These are phyloP conservation scores for Pocillopora verrucosa DNA, from an alignment of 64 coral and sea anemone genomes.

Conservation along the genomic window DNA sequence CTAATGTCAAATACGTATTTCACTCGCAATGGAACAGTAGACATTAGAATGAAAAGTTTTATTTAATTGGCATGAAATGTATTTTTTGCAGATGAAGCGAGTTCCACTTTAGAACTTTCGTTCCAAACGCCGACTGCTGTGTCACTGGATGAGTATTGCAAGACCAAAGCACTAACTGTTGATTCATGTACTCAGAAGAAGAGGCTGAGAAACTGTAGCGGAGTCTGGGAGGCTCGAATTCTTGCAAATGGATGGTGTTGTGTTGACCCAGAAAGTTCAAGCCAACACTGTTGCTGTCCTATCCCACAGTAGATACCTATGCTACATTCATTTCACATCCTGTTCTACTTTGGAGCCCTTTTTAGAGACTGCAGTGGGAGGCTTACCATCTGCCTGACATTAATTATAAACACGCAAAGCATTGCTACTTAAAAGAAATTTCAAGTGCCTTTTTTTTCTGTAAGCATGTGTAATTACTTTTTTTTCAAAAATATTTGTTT, in stretches of 20 bases:
- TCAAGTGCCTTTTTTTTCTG: no score
- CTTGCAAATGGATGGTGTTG: background rate
- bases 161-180: background rate
- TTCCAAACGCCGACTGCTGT: background rate
- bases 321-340: background rate
- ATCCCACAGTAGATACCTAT: background rate
- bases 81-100: background rate
- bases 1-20: no score
- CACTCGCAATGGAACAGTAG: no score
- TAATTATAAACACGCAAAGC: no score
- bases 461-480: no score
- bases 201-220: background rate
- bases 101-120: background rate
- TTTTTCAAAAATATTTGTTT: no score
- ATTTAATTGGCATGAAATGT: no score
- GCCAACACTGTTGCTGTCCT: background rate
- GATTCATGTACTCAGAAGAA: background rate
- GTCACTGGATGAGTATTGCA: background rate
- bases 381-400: no score
- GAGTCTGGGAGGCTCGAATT: background rate
- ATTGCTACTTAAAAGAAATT: no score
- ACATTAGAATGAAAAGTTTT: no score
- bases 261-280: background rate
- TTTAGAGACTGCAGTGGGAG: no score
- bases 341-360: no score